These are phyloP conservation scores for Probosciger aterrimus DNA, from an alignment of 2,113 vertebrate genomes.

Conservation along the genomic window DNA sequence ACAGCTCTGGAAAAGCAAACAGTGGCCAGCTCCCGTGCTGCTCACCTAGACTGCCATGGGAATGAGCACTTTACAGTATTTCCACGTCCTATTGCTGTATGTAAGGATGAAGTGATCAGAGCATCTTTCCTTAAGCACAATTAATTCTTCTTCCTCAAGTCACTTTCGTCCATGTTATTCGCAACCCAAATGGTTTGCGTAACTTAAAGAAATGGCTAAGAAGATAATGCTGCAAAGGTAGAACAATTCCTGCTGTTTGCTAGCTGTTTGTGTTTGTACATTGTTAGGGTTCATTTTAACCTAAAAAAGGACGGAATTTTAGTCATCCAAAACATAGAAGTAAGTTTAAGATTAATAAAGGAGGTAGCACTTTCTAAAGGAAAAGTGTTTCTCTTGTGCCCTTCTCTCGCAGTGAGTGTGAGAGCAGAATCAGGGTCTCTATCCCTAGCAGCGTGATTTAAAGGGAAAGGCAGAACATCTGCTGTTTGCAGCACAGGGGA, in stretches of 20 bases:
- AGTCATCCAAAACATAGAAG: neutral
- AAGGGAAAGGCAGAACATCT: neutral
- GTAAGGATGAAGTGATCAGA: neutral
- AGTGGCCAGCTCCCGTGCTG: neutral
- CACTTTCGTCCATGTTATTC: neutral
- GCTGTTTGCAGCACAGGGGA: neutral
- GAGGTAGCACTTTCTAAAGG: neutral
- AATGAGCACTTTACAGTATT: neutral
- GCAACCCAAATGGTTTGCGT: neutral
- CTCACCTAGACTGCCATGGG: neutral
- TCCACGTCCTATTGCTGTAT: neutral
- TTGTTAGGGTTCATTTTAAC: neutral
- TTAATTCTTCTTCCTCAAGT: neutral
- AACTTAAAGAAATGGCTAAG: neutral
- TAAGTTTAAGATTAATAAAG: neutral
- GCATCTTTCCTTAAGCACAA: neutral
- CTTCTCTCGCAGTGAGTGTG: neutral
- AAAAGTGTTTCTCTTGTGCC: neutral
- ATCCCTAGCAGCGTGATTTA: neutral
- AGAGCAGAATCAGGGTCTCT: neutral
- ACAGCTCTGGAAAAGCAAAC: neutral
- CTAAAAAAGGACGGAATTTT: neutral
- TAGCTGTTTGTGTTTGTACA: neutral
- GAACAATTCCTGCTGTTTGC: neutral
- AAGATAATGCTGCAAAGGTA: neutral